Conservation (phyloP, 2,888 invertebrate genomes). For the Mesoligia furuncula region DNA sequence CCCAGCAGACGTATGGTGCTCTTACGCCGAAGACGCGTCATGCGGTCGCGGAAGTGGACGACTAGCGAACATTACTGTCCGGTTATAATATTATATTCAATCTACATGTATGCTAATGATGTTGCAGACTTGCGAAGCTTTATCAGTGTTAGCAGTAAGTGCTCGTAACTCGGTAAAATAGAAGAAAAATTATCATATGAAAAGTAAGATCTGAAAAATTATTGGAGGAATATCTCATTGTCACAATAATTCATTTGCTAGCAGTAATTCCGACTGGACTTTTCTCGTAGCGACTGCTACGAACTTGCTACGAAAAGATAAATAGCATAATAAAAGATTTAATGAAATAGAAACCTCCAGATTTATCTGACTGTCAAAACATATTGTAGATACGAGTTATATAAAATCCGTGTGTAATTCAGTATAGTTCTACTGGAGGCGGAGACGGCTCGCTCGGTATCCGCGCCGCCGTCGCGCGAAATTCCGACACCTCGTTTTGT, state of each 20-base stretch:
- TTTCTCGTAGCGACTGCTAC: constrained; percentile 26
- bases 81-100: constrained; percentile 48
- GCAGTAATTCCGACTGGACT: neutral
- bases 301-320: constrained; percentile 11
- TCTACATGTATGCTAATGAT: constrained; percentile 41
- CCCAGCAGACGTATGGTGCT: constrained; percentile 54
- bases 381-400: constrained; percentile 27
- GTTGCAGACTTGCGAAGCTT: constrained; percentile 40
- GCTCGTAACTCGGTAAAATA: neutral
- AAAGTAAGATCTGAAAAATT: neutral
- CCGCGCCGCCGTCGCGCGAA: constrained; percentile 77
- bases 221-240: neutral
- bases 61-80: constrained; percentile 54
- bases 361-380: constrained; percentile 15
- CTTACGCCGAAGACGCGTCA: constrained; percentile 65
- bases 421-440: constrained; percentile 66
- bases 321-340: neutral
- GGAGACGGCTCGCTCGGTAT: constrained; percentile 67
- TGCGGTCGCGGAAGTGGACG: constrained; percentile 55
- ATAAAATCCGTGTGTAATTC: constrained; percentile 35
- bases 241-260: too few relatives aligned
- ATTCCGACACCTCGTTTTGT: constrained; percentile 81
- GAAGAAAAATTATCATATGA: neutral
- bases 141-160: constrained; percentile 1
- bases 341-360: constrained; percentile 1